phyloP scores from a whole-genome alignment of 1,140 invertebrate species.

The Brachionus paranguensis region DNA sequence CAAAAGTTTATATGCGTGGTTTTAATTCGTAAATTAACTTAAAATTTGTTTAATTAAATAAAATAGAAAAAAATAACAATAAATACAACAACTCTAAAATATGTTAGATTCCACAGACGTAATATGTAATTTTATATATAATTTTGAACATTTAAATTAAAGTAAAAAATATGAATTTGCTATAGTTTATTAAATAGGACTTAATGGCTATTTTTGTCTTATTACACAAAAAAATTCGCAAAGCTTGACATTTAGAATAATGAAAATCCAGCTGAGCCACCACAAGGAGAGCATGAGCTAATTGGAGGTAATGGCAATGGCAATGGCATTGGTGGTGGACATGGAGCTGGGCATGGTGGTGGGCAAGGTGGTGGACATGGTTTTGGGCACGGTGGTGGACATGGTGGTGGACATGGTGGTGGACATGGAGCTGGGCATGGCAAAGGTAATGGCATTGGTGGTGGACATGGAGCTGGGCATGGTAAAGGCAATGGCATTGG shows the following conservation, averaged over 20 bases:
- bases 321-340: background rate
- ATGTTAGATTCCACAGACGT: too few relatives aligned
- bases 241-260: background rate
- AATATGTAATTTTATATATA: too few relatives aligned
- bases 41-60: too few relatives aligned
- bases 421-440: background rate
- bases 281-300: background rate
- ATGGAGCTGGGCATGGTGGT: background rate
- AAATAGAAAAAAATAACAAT: too few relatives aligned
- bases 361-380: background rate
- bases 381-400: background rate
- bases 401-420: background rate
- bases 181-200: background rate
- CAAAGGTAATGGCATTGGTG: background rate
- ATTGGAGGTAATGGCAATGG: background rate
- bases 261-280: background rate
- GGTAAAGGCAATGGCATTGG: background rate
- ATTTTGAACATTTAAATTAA: too few relatives aligned
- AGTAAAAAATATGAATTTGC: too few relatives aligned
- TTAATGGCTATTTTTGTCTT: background rate
- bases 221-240: background rate
- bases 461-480: background rate
- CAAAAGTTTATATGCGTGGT: too few relatives aligned
- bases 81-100: too few relatives aligned
- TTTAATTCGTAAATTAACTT: too few relatives aligned